Evolutionary conservation across 30 jellyfish, hydroid and myxozoan genomes (phyloP).

Genomic region (Aurelia sp.): DNA sequence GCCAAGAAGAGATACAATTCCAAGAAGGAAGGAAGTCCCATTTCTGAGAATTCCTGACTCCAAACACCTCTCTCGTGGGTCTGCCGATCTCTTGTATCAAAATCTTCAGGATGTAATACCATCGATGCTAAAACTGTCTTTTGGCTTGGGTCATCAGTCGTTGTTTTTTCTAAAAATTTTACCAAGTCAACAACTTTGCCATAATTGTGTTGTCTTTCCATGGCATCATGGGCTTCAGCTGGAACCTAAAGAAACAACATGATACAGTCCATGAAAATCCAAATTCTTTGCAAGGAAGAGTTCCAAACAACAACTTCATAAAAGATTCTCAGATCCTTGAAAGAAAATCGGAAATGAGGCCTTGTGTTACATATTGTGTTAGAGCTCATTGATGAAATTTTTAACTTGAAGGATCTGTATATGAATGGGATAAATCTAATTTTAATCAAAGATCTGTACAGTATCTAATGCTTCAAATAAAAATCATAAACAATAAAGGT

Average conservation of each 20-base stretch:
- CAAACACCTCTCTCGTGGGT: conserved; percentile 78
- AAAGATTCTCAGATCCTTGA: too few species aligned
- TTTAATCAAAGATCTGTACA: too few species aligned
- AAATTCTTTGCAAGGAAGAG: too few species aligned
- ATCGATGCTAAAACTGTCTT: conserved; percentile 44
- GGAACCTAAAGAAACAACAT: conserved; percentile 35
- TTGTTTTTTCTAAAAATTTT: conserved; percentile 52
- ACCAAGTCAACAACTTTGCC: conserved; percentile 70
- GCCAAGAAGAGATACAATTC: conserved; percentile 79
- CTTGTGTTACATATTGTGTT: too few species aligned
- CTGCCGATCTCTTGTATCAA: conserved; percentile 14
- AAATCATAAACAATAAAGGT: neutral
- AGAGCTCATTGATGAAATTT: too few species aligned
- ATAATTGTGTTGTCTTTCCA: conserved; percentile 75
- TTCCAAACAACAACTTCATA: too few species aligned
- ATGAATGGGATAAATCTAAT: too few species aligned
- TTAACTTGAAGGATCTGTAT: too few species aligned
- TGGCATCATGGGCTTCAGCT: conserved; percentile 50
- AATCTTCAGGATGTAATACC: conserved; percentile 68
- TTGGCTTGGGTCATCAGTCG: conserved; percentile 65
- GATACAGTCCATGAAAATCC: too few species aligned
- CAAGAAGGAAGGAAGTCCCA: conserved; percentile 94
- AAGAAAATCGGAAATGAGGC: too few species aligned
- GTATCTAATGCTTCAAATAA: too few species aligned
- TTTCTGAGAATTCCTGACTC: conserved; percentile 79